Evolutionary conservation across 1,140 invertebrate genomes (phyloP).

Genomic region (Drosophila orosa): DNA sequence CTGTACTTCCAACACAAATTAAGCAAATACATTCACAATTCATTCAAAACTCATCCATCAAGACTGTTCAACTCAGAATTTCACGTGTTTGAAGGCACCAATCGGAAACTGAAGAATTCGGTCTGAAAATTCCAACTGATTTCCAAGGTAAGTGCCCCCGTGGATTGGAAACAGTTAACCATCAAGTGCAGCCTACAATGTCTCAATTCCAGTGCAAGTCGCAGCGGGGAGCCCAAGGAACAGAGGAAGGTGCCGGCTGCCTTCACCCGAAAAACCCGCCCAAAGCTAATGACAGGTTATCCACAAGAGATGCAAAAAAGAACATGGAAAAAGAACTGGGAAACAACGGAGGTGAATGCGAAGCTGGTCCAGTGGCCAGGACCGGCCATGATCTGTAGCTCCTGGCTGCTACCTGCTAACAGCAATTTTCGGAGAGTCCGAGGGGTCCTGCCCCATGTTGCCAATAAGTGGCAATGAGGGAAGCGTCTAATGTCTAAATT

Average conservation of each 20-base stretch:
- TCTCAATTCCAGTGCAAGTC: conserved; percentile 69
- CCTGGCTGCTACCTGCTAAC: conserved; percentile 72
- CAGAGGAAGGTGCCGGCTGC: conserved; percentile 26
- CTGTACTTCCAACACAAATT: not conserved
- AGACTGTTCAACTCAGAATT: not conserved
- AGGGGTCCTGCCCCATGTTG: conserved; percentile 48
- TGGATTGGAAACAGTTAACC: conserved; percentile 5
- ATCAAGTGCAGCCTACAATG: conserved; percentile 67
- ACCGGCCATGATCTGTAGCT: conserved; percentile 58
- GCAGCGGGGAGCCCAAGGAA: conserved; percentile 34
- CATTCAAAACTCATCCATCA: conserved; percentile 26
- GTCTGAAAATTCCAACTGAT: not conserved
- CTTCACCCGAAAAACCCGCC: conserved; percentile 43
- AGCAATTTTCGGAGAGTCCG: conserved; percentile 47
- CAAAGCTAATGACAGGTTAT: conserved; percentile 78
- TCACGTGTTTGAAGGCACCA: conserved; percentile 4
- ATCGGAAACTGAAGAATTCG: conserved; percentile 9
- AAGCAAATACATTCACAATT: conserved; percentile 1
- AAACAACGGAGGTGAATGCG: not conserved
- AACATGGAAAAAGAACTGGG: not conserved
- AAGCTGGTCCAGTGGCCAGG: conserved; percentile 47
- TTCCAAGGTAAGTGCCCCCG: conserved; percentile 17
- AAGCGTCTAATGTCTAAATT: conserved; percentile 80
- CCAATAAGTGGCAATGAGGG: conserved; percentile 74
- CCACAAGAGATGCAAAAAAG: conserved; percentile 71